Conservation (phyloP, 2,113 vertebrate species). For the Ptilonorhynchus violaceus region DNA sequence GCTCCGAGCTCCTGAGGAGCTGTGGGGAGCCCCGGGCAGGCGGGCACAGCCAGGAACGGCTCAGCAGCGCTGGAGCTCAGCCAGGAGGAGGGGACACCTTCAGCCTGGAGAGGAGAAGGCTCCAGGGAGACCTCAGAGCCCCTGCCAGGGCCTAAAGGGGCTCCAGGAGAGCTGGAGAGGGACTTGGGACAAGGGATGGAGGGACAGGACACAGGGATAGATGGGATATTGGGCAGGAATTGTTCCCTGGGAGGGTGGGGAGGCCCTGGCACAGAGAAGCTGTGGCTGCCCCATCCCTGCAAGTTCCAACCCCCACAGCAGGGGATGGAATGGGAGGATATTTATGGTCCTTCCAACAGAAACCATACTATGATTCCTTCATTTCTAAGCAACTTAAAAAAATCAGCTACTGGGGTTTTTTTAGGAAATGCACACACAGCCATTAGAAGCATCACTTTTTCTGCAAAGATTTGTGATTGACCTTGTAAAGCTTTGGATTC, state of each 20-base stretch:
- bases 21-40: accelerated
- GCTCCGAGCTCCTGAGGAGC: accelerated
- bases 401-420: neutral
- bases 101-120: neutral
- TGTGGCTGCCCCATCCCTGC: neutral
- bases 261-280: neutral
- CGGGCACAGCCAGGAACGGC: neutral
- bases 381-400: neutral
- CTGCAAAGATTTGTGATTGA: neutral
- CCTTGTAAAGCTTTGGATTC: neutral
- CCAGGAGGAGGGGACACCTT: neutral
- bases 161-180: neutral
- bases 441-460: neutral
- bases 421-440: too few species aligned
- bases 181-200: neutral
- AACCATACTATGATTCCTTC: neutral
- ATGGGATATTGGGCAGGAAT: neutral
- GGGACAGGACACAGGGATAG: neutral
- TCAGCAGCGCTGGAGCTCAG: neutral
- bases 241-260: neutral
- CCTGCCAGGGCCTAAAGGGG: neutral
- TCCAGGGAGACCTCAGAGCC: neutral
- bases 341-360: neutral
- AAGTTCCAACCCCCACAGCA: neutral
- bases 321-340: too few species aligned